Evolutionary conservation across 1,140 invertebrate species (phyloP), one percentile per base, ranked within the genome.

Genomic region (Drosophila sturtevanti): DNA sequence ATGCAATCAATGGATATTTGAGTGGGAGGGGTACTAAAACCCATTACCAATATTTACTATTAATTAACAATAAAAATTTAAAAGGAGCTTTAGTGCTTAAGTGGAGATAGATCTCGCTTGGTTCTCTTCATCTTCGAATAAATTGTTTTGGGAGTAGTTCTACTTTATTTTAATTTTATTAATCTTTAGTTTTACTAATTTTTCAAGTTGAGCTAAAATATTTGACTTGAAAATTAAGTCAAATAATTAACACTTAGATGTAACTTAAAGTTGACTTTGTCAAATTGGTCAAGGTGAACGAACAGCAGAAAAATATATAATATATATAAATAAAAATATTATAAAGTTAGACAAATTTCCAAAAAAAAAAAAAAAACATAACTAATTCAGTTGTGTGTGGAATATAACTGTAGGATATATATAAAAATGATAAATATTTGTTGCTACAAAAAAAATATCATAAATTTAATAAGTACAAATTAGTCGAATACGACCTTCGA

Each of bases 201-300:
- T 44, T 16, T 7, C 14, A 44, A 44, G 4, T 16, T 16, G 7
- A 44, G n/a, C 2, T n/a, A 16, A 56, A 62, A 68, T 68, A 65
- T 74, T 55, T 63, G 27, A 18, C 44, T 55, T 18, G 52, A 55
- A 58, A 55, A 75, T 75, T 41, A 68, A 14, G 58, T 68, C 18
- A 63, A 41, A 65, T 58, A 35, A 16, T 58, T 82, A 82, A 79
- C 75, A 66, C 74, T 79, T 59, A 52, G 76, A 34, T 62, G 65
- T 65, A 63, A 86, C 62, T 69, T 27, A 54, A 72, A 55, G 77
- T 80, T 73, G 66, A 85, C 72, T 86, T 64, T 68, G 66, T 62
- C 79, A 87, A 85, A 79, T 79, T 76, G 82, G 68, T 34, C 74
- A 85, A 87, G 81, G 79, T 81, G 79, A 51, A 52, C 27, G 66